Evolutionary conservation across 1,140 invertebrate genomes (phyloP).

Genomic region (Drosophila pectinifera): DNA sequence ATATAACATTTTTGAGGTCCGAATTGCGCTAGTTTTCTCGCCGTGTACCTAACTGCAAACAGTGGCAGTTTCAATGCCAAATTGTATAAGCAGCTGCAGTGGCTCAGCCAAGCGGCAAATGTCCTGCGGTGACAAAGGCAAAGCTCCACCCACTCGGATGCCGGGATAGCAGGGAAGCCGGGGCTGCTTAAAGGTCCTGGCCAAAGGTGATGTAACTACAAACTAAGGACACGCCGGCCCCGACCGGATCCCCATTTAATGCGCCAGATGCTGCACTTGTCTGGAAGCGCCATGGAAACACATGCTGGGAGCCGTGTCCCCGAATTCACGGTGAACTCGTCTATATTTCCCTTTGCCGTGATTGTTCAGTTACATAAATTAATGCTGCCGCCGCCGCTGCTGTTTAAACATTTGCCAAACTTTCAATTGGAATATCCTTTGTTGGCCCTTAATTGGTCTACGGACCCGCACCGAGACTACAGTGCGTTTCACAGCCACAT

Average conservation of each 20-base stretch:
- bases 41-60: conserved; percentile 24
- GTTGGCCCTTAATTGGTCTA: conserved; percentile 27
- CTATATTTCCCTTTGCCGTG: neutral
- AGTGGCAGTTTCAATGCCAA: conserved; percentile 61
- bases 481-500: conserved; percentile 16
- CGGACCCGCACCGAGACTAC: conserved; percentile 1
- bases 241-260: conserved; percentile 15
- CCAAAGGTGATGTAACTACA: conserved; percentile 57
- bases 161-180: conserved; percentile 1
- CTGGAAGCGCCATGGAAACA: neutral
- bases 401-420: conserved; percentile 32
- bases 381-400: neutral
- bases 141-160: conserved; percentile 10
- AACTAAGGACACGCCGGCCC: neutral
- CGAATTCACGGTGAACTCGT: conserved; percentile 23
- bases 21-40: neutral
- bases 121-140: conserved; percentile 57
- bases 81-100: conserved; percentile 64
- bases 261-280: conserved; percentile 11
- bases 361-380: conserved; percentile 10
- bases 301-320: neutral
- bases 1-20: too few species aligned
- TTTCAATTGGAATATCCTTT: conserved; percentile 35
- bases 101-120: conserved; percentile 64
- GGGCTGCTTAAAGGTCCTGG: conserved; percentile 22